Evolutionary conservation across 1,140 invertebrate genomes (phyloP).

Genomic region (Nasonia vitripennis): DNA sequence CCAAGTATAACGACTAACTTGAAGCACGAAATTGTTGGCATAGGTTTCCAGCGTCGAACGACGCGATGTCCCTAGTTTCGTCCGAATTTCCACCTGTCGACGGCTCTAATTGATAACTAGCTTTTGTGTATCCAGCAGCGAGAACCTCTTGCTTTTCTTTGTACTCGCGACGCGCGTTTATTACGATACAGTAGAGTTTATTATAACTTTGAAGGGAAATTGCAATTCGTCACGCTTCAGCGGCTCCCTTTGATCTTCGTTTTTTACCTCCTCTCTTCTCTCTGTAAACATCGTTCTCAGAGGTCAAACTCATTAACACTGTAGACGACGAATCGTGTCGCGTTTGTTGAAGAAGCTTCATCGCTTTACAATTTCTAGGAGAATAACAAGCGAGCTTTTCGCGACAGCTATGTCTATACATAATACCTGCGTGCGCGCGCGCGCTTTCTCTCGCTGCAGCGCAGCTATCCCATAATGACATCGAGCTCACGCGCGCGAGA

Average conservation of each 20-base stretch:
- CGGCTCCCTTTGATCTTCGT: no score
- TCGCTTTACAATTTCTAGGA: no score
- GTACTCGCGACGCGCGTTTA: neutral
- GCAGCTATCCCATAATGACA: neutral
- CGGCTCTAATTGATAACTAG: slow-evolving; percentile 34
- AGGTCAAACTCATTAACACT: no score
- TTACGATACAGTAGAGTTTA: neutral
- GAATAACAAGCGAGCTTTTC: neutral
- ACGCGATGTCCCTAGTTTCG: slow-evolving; percentile 10
- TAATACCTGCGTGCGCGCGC: neutral
- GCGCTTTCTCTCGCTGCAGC: no score
- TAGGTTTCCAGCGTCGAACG: slow-evolving; percentile 45
- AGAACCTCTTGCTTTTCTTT: neutral
- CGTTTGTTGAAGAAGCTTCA: no score
- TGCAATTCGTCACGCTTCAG: no score
- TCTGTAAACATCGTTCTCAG: no score
- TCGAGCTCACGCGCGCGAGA: neutral
- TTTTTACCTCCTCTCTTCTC: no score
- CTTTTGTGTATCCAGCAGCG: slow-evolving; percentile 19
- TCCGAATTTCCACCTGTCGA: neutral
- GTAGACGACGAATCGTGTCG: no score
- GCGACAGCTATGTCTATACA: neutral
- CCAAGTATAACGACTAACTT: slow-evolving; percentile 50
- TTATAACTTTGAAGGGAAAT: neutral
- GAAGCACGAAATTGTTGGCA: slow-evolving; percentile 49